Evolutionary conservation across 2,888 invertebrate species (phyloP).

Genomic region (Octonoba sinensis): DNA sequence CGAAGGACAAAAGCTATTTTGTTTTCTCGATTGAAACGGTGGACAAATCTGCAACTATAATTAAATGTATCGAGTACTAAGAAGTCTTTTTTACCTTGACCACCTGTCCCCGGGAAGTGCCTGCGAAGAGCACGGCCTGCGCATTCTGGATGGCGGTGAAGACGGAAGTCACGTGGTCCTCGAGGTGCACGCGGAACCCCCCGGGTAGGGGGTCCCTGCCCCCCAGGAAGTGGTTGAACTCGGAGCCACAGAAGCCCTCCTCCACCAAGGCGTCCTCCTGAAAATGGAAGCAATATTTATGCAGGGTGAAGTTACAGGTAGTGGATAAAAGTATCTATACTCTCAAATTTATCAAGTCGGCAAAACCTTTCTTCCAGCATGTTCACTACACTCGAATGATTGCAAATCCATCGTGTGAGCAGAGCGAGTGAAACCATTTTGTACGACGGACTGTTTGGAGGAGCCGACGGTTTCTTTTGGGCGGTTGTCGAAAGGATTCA

Average conservation of each 20-base stretch:
- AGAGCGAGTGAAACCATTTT: too few relatives aligned
- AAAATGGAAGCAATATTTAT: too few relatives aligned
- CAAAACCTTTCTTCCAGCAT: too few relatives aligned
- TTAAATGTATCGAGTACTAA: not conserved
- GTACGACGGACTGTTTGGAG: too few relatives aligned
- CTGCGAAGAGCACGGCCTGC: slow-evolving; percentile 62
- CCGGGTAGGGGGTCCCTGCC: slow-evolving; percentile 63
- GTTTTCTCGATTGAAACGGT: not conserved
- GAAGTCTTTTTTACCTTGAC: slow-evolving; percentile 66
- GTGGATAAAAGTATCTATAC: too few relatives aligned
- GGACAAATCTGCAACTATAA: not conserved
- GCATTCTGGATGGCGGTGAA: slow-evolving; percentile 64
- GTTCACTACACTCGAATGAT: too few relatives aligned
- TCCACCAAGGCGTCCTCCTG: slow-evolving; percentile 47
- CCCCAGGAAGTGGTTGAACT: slow-evolving; percentile 65
- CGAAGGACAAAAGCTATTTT: too few relatives aligned
- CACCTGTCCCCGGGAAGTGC: slow-evolving; percentile 64
- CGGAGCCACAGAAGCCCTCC: slow-evolving; percentile 65
- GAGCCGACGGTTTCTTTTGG: too few relatives aligned
- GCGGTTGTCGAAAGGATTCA: too few relatives aligned
- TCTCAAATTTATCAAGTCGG: too few relatives aligned
- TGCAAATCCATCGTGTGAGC: too few relatives aligned
- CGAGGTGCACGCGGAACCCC: slow-evolving; percentile 47
- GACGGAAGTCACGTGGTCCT: slow-evolving; percentile 62
- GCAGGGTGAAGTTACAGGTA: too few relatives aligned